Evolutionary conservation across 2,113 vertebrate species (phyloP), one percentile per base, ranked within the genome.

Genomic region (Neotragus moschatus): DNA sequence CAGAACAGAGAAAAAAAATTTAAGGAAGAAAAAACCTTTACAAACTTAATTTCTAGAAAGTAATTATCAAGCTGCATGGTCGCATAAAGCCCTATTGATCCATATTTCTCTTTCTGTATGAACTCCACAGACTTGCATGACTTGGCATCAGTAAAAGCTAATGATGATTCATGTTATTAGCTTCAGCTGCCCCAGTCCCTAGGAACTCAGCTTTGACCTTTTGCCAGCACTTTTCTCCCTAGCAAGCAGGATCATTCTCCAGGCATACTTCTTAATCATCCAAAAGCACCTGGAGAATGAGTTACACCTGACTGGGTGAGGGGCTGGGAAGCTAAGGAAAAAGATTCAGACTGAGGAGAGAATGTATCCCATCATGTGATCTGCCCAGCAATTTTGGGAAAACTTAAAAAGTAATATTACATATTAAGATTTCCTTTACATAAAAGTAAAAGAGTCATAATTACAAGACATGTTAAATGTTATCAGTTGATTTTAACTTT

Each of bases 401-500:
- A 95, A 45, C 53, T 53, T 95, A 53, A 75, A 96, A 98, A 96
- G 95, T 93, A 87, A 98, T 98, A 98, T 63, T 96, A 88, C 70
- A 96, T 77, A 61, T 81, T 94, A 98, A 98, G 95, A 94, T 93
- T 98, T 96, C 85, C 96, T 53, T 97, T 92, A 96, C 96, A 88
- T 90, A 97, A 98, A 98, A 8, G 87, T 81, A 96, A 98, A 98
- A 97, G 82, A 96, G 95, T 97, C 86, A 98, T 55, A 88, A 97
- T 98, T 97, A 97, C 95, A 97, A 60, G 93, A 97, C 98, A 94
- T 73, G 25, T 14, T 97, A 96, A 92, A 94, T 97, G 95, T 90
- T 98, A 97, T 87, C 90, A 97, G 70, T 81, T 96, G 85, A 79
- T 95, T 97, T 97, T 95, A 84, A 51, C 28, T 77, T 87, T 95